Base-by-base conservation (phyloP, 2,888 invertebrate genomes). In the Rhingia rostrata region DNA sequence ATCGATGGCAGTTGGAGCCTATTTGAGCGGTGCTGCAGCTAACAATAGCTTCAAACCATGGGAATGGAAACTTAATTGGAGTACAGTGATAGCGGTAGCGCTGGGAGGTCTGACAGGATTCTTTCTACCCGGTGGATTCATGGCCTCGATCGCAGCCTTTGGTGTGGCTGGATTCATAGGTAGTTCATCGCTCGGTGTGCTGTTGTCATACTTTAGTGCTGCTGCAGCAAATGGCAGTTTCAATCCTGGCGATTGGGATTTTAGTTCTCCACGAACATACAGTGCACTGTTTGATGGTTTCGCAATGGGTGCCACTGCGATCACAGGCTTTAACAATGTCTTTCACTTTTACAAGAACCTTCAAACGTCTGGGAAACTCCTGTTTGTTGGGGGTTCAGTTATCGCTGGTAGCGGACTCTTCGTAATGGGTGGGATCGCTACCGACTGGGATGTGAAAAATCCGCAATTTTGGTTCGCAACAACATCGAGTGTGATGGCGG, bases 401-500 rank as follows among this genome's bases (percentile, higher is more conserved):
- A 41, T 54, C 30, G 6, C 30, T 4, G 49, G 54, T 1, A 61
- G 7, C 30, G 67, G 60, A 22, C 60, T 45, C 0, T 72, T 79
- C 7, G 39, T 56, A 3, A 72, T 67, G 60, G 64, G 41, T 2
- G 78, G 78, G 9, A 4, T 56, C 7, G 51, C 54, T 4, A 63
- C 61, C 4, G 43, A 79, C 9, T 79, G 78, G 78, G 54, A 79
- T 5, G 0, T 64, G 0, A 37, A 33, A 5, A 72, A 41, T 4
- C 70, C 72, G 4, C 41, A 54, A 33, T 64, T 79, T 35, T 72
- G 39, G 37, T 75, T 58, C 9, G 63, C 64, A 6, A 39, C 64
- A 9, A 1, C 64, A 4, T 45, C 64, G 5, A 64, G 54, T 10
- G 9, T 64, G 32, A 0, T 9, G 12, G 9, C 63, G n/a, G 73